Conservation (phyloP, 2,113 vertebrate species). For the Lepisosteus oculatus region DNA sequence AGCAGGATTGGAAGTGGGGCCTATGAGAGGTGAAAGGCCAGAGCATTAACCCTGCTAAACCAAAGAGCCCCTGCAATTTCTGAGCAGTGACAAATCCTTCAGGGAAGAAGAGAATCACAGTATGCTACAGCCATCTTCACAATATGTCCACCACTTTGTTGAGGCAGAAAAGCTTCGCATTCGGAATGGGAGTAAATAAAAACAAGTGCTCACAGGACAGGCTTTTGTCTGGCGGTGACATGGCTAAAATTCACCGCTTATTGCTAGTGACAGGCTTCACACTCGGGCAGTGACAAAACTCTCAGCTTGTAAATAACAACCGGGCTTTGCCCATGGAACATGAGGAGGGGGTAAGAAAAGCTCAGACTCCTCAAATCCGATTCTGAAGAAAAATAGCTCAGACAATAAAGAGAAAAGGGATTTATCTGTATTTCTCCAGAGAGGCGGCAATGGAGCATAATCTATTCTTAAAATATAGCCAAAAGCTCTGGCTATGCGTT, state of each 20-base stretch:
- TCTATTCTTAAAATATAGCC: no score
- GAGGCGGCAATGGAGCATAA: no score
- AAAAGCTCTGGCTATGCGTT: no score
- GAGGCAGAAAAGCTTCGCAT: conserved; percentile 18
- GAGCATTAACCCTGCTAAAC: conserved; percentile 17
- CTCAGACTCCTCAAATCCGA: not conserved
- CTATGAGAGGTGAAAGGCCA: conserved; percentile 18
- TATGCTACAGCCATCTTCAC: conserved; percentile 5
- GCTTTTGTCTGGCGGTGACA: conserved; percentile 34
- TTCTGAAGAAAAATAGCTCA: not conserved
- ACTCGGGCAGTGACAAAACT: conserved; percentile 50
- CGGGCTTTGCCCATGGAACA: conserved; percentile 31
- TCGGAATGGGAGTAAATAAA: conserved; percentile 24
- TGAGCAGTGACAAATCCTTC: conserved; percentile 1
- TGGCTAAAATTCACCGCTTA: conserved; percentile 41
- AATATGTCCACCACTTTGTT: not conserved
- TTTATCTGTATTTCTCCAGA: no score
- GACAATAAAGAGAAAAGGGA: no score
- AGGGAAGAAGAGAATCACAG: not conserved
- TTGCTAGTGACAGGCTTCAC: conserved; percentile 61
- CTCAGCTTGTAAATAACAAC: conserved; percentile 53
- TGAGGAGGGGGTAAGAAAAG: no score
- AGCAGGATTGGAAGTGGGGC: conserved; percentile 18
- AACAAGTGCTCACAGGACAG: conserved; percentile 39
- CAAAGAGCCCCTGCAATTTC: conserved; percentile 2